Percentiles rank a stretch among this genome's conserved stretches.
These are phyloP conservation scores for Catocala nupta DNA, from an alignment of 2,888 invertebrate species.

Conservation along the genomic window DNA sequence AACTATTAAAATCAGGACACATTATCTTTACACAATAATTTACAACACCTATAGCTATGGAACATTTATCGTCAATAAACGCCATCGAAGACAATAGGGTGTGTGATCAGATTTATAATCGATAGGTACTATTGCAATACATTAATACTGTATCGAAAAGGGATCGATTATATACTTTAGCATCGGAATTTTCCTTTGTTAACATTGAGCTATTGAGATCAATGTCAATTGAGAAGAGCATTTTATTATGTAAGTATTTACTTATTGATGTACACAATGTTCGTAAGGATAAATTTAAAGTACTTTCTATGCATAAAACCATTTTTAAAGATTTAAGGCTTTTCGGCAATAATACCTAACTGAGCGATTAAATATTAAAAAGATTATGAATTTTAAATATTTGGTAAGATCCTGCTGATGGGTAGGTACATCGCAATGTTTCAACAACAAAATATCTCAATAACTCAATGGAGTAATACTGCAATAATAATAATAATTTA, in stretches of 20 bases:
- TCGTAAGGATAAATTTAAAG: conserved; percentile 5
- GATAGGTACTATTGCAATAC: conserved; percentile 55
- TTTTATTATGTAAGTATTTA: not conserved
- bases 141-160: conserved; percentile 48
- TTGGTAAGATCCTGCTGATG: too few relatives aligned
- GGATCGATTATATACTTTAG: conserved; percentile 26
- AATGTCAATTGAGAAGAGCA: conserved; percentile 31
- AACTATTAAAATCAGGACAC: conserved; percentile 19
- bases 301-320: not conserved
- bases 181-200: conserved; percentile 34
- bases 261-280: not conserved
- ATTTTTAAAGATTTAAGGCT: too few relatives aligned
- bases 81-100: conserved; percentile 59
- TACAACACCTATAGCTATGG: conserved; percentile 36
- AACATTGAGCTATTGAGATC: conserved; percentile 41
- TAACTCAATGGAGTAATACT: too few relatives aligned
- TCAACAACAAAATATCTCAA: too few relatives aligned
- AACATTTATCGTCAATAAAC: conserved; percentile 46
- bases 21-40: conserved; percentile 19
- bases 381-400: too few relatives aligned
- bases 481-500: too few relatives aligned
- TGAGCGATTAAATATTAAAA: too few relatives aligned
- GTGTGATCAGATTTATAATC: conserved; percentile 65
- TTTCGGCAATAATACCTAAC: too few relatives aligned
- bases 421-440: too few relatives aligned